Base-by-base conservation (phyloP, 2,113 vertebrate species). In the Cyrtonyx montezumae region DNA sequence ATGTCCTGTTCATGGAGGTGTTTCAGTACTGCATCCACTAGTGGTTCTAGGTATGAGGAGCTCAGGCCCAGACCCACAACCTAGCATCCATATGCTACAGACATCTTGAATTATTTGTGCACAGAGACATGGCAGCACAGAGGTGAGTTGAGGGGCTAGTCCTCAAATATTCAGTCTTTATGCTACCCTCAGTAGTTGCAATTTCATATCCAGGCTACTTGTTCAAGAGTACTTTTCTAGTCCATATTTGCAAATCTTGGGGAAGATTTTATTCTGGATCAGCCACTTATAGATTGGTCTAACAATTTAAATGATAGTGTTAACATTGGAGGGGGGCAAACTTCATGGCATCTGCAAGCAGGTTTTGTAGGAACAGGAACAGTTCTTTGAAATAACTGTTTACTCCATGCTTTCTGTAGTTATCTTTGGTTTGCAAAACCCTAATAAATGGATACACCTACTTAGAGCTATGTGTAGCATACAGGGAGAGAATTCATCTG, bases 251-350 rank as follows among this genome's bases (percentile, higher is more conserved):
- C 59, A 51, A 30, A 6, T 6, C 43, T 13, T 34, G 43, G 36
- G 20, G 20, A 66, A 73, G 21, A 79, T 23, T 68, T 67, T 43
- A 53, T 45, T 11, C 45, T 53, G 14, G 2, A 74, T 69, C 23
- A 77, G 23, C 18, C 28, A 23, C n/a, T 83, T 79, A 8, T 26
- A 34, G 45, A 14, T 51, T 58, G 26, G 2, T 67, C 16, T 22
- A 32, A 58, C 42, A 51, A 79, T 21, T 14, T 59, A 23, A 25
- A 42, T 62, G 45, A n/a, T 5, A 18, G 10, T 15, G 4, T 49
- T 69, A 49, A n/a, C 6, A 15, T 8, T 8, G 6, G 36, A 15
- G 4, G 2, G 8, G 17, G 6, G 8, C 8, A 45, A 1, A 1
- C 25, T 32, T 4, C 26, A 58, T 32, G 63, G 22, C 30, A 12